These are phyloP conservation scores for Rhodinocichla rosea DNA, from an alignment of 2,113 vertebrate genomes.

Conservation along the genomic window DNA sequence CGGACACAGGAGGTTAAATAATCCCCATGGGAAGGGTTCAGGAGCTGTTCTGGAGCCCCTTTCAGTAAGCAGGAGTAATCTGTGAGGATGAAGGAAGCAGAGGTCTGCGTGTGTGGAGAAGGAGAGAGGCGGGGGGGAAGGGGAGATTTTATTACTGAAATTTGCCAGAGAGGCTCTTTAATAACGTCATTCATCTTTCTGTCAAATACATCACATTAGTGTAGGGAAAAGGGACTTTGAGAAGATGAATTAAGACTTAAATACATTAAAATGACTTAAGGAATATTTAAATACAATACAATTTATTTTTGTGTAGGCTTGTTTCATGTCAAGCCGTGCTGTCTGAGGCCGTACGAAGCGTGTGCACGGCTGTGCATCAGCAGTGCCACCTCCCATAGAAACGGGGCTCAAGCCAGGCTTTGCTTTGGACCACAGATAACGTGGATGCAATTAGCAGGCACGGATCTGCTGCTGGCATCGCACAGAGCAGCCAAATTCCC, in stretches of 20 bases:
- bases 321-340: neutral
- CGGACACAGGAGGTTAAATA: fast-evolving
- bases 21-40: neutral
- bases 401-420: neutral
- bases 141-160: conserved; percentile 67
- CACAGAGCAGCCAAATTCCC: neutral
- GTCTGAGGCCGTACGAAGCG: neutral
- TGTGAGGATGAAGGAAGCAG: neutral
- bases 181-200: conserved; percentile 80
- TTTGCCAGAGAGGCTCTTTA: conserved; percentile 71
- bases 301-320: conserved; percentile 57
- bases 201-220: conserved; percentile 74
- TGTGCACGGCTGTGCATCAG: neutral
- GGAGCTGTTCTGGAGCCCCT: neutral
- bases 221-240: conserved; percentile 66
- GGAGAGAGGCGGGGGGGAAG: neutral
- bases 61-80: neutral
- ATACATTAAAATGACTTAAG: conserved; percentile 71
- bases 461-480: neutral
- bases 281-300: conserved; percentile 76
- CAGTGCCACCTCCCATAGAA: neutral
- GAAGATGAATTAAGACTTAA: conserved; percentile 80
- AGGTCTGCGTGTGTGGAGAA: neutral
- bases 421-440: neutral
- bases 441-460: neutral